Percentiles rank a stretch among this genome's conserved stretches.
These are phyloP conservation scores for Eulemur rufifrons DNA, from an alignment of 2,113 vertebrate species.

Conservation along the genomic window DNA sequence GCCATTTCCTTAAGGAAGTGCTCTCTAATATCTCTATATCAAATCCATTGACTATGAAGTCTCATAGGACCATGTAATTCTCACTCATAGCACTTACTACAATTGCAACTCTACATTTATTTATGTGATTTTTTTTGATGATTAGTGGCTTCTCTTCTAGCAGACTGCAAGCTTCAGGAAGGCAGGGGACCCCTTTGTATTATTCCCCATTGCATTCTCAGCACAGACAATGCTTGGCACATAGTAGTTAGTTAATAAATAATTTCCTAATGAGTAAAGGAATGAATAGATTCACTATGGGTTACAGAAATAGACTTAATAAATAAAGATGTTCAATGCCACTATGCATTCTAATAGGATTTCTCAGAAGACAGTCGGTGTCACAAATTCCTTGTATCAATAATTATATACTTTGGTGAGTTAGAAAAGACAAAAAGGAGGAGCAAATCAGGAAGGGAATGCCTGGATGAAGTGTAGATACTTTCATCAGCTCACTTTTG, in stretches of 20 bases:
- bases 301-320: slow-evolving; percentile 22
- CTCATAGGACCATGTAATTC: not conserved
- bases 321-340: not conserved
- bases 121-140: not conserved
- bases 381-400: not conserved
- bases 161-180: slow-evolving; percentile 10
- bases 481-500: not conserved
- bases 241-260: not conserved
- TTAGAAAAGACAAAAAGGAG: slow-evolving; percentile 12
- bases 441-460: not conserved
- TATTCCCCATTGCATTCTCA: not conserved
- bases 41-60: not conserved
- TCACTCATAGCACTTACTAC: not conserved
- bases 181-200: not conserved
- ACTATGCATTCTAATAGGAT: not conserved
- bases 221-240: not conserved
- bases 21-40: not conserved
- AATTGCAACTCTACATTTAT: not conserved
- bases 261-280: slow-evolving; percentile 36
- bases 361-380: not conserved
- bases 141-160: not conserved
- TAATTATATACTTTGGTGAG: not conserved
- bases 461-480: not conserved
- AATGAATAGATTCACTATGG: slow-evolving; percentile 15
- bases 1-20: not conserved